Conservation (phyloP, 2,888 invertebrate genomes). For the Smittia aterrima region DNA sequence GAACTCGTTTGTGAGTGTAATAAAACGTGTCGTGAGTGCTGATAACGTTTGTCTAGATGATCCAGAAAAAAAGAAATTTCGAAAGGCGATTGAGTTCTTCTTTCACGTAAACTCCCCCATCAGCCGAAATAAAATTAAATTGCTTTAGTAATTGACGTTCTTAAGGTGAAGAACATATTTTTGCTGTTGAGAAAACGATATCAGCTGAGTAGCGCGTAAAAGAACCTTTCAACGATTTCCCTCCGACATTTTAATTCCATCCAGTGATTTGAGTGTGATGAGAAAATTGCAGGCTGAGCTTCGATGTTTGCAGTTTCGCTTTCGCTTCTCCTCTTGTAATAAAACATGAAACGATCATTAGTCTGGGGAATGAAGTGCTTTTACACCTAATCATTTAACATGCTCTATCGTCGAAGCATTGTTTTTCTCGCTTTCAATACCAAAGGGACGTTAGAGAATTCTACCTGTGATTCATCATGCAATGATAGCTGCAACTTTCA, state of each 20-base stretch:
- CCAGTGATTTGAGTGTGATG: not conserved
- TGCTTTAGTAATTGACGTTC: not conserved
- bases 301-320: conserved; percentile 5
- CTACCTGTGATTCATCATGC: conserved; percentile 25
- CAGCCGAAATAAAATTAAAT: conserved; percentile 7
- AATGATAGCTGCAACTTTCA: conserved; percentile 28
- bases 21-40: conserved; percentile 29
- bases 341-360: conserved; percentile 12
- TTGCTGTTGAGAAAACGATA: not conserved
- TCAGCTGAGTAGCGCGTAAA: conserved; percentile 14
- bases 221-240: not conserved
- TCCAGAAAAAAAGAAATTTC: no score
- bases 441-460: not conserved
- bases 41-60: conserved; percentile 7
- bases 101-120: not conserved
- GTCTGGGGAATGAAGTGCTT: conserved; percentile 24
- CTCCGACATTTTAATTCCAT: not conserved
- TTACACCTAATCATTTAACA: conserved; percentile 39
- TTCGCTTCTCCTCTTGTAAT: not conserved
- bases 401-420: conserved; percentile 27
- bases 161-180: not conserved
- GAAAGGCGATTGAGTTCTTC: no score
- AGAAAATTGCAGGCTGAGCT: not conserved
- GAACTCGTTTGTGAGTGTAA: not conserved
- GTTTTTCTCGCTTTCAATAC: conserved; percentile 4